Conservation (phyloP, 1,140 invertebrate species). For the Drosophila carrolli region DNA sequence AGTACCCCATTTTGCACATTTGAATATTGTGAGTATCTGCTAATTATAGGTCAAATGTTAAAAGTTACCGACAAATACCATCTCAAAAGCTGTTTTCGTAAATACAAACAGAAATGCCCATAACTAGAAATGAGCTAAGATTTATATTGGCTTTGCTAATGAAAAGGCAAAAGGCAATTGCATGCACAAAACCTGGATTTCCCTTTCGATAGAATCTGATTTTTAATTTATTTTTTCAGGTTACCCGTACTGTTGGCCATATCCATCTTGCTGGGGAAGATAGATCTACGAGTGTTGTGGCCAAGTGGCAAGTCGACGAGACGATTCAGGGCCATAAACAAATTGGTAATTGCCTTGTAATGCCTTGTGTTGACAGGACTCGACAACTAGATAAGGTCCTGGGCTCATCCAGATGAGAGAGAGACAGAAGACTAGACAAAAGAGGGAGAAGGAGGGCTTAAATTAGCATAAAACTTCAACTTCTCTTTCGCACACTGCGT, state of each 20-base stretch:
- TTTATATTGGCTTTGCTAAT: conserved; percentile 3
- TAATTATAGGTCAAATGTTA: background rate
- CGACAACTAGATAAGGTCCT: conserved; percentile 70
- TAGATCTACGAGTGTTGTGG: conserved; percentile 30
- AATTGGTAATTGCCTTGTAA: conserved; percentile 80
- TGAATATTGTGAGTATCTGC: too few relatives aligned
- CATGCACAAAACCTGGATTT: conserved; percentile 3
- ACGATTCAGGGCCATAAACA: conserved; percentile 67
- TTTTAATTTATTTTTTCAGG: conserved; percentile 8
- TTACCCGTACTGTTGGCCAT: background rate
- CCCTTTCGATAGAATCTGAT: conserved; percentile 2
- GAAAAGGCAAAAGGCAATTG: background rate
- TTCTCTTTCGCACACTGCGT: conserved; percentile 60
- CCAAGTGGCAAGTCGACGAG: conserved; percentile 48
- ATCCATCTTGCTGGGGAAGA: conserved; percentile 5
- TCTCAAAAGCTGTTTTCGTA: too few relatives aligned
- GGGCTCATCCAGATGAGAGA: conserved; percentile 26
- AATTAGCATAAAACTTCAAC: conserved; percentile 83
- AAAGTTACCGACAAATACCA: background rate
- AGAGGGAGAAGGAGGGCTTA: conserved; percentile 24
- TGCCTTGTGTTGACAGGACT: conserved; percentile 76
- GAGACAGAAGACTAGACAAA: conserved; percentile 3
- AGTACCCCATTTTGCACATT: too few relatives aligned
- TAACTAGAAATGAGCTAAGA: background rate
- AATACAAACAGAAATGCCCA: background rate